Base-by-base conservation (phyloP, 2,113 vertebrate species). In the Mola mola region DNA sequence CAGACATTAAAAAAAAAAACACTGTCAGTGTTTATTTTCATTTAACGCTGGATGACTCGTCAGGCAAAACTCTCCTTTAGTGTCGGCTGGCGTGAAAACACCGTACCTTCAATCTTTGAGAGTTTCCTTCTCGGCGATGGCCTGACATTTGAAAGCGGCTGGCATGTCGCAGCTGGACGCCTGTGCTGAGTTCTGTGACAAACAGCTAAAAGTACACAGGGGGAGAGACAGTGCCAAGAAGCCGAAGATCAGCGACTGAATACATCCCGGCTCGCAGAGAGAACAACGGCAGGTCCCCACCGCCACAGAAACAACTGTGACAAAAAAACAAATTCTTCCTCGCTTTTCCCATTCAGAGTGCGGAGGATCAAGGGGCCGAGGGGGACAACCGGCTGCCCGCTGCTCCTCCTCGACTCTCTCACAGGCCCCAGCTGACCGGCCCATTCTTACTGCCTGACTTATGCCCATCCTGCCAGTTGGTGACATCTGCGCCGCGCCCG, bases 401-500 rank as follows among this genome's bases (percentile, higher is more conserved):
- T 90, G 88, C 41, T 55, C 19, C 46, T 4, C 21, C 33, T 36
- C 29, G 19, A 22, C 47, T 53, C 73, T 71, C 74, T 82, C 72
- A 63, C 72, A 71, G 69, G 49, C 53, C 38, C 53, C 59, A 9
- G 17, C 38, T 48, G 66, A 44, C 84, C 85, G 87, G 83, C 63
- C 82, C 65, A 69, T 91, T 93, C 59, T 60, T 70, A 79, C 85
- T 76, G 66, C 71, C 90, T 90, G 78, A 72, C 87, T 93, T 91
- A 89, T 92, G 90, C 89, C 62, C 78, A 73, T 78, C 78, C 76
- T 79, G 34, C 85, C 74, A 58, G 90, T 89, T 46, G 82, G 69
- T 83, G 87, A 90, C 92, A 89, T 92, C 91, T 93, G 91, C 34
- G 40, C 89, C 81, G 82, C 83, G 79, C 82, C 86, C 63, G 58